Base-by-base conservation (phyloP, 2,888 invertebrate genomes). In the Ennomos quercinarius region DNA sequence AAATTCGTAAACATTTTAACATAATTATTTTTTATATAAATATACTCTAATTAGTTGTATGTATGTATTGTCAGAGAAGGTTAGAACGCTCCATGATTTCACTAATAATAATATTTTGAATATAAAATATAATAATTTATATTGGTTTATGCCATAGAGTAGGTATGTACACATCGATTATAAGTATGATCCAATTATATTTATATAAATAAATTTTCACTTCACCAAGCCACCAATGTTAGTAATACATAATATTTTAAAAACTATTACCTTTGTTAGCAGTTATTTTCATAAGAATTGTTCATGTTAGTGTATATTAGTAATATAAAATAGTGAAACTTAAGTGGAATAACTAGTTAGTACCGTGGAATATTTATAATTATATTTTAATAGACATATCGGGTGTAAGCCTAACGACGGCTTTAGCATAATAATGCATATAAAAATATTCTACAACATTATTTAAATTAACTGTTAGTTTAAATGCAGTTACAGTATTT, bases 1-100 rank as follows among this genome's bases (percentile, higher is more conserved):
- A 74, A 72, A 67, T 70, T 40, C 35, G 67, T 71, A 70, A 78
- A 77, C 71, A 72, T 73, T 68, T 57, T 64, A 62, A 68, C 61
- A 67, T 61, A 56, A 17, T 65, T 67, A 64, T 71, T 71, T 70
- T 69, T 71, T 72, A 73, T 73, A 72, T 74, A 77, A 75, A 74
- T 80, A 80, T 66, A 72, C 68, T 79, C 78, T 74, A 71, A 78
- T 77, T 78, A 83, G 72, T 86, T 85, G 85, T 85, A 86, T 85
- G 85, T 85, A 86, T 71, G 83, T 84, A 84, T 85, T 84, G 86
- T 85, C 84, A 75, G 76, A 72, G 72, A 77, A 74, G 70, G 68
- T 47, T 43, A 46, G 45, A 43, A 55, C 72, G 71, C 70, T 72
- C 69, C 67, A 77, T 69, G 71, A 73, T 75, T 76, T 70, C 71